These are phyloP conservation scores for Stylophora pistillata DNA, from an alignment of 64 coral and sea anemone genomes.

Conservation along the genomic window DNA sequence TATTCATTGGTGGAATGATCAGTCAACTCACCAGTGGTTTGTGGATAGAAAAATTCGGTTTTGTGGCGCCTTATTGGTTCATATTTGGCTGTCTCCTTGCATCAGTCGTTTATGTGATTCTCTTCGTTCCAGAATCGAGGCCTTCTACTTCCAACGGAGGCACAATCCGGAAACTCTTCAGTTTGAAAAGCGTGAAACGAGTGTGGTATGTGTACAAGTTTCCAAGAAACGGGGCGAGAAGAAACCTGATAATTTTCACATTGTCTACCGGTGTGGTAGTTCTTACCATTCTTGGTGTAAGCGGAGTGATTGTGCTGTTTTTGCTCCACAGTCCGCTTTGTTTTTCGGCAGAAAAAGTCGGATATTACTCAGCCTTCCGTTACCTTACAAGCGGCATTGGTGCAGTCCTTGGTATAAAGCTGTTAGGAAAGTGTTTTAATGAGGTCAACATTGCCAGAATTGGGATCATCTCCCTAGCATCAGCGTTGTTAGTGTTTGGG, in stretches of 20 bases:
- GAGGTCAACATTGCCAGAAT: slow-evolving; percentile 39
- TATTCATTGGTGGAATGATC: slow-evolving; percentile 44
- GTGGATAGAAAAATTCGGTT: slow-evolving; percentile 64
- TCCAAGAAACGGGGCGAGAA: slow-evolving; percentile 33
- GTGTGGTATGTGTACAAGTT: slow-evolving; percentile 28
- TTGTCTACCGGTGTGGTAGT: not conserved
- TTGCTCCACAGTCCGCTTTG: slow-evolving; percentile 41
- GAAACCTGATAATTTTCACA: slow-evolving; percentile 41
- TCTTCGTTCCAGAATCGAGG: slow-evolving; percentile 54
- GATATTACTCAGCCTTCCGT: slow-evolving; percentile 33
- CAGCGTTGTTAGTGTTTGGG: slow-evolving; percentile 6
- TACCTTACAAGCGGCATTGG: slow-evolving; percentile 34
- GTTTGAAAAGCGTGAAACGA: slow-evolving; percentile 31
- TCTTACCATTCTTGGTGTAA: slow-evolving; percentile 18
- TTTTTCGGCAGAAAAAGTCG: slow-evolving; percentile 46
- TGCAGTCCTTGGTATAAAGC: slow-evolving; percentile 37
- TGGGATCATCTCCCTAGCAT: slow-evolving; percentile 5
- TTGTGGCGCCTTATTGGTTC: slow-evolving; percentile 57
- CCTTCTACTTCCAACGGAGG: not conserved
- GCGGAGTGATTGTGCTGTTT: slow-evolving; percentile 14
- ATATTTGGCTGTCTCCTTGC: slow-evolving; percentile 30
- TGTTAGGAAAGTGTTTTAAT: slow-evolving; percentile 19
- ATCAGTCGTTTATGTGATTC: slow-evolving; percentile 14
- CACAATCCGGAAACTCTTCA: slow-evolving; percentile 13
- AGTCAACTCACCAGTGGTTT: slow-evolving; percentile 53